Conservation (phyloP, 1,140 invertebrate genomes). For the Gryllus bimaculatus region DNA sequence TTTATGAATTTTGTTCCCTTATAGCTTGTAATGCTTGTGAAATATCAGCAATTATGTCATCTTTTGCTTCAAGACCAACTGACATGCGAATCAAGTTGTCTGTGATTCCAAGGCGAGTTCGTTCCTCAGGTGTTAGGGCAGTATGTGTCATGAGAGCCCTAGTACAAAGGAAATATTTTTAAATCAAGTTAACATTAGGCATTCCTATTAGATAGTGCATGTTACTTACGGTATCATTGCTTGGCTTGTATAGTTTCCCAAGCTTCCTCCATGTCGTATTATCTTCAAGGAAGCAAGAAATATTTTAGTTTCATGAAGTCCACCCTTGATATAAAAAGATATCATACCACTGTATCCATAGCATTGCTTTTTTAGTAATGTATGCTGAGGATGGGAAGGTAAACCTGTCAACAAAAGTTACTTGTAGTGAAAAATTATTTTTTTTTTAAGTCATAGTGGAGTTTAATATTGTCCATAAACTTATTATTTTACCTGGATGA, state of each 20-base stretch:
- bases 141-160: conserved; percentile 72
- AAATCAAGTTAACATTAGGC: no score
- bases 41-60: conserved; percentile 81
- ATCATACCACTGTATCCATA: conserved; percentile 54
- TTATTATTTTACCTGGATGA: conserved; percentile 29
- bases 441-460: not conserved
- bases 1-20: no score
- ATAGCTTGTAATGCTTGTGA: conserved; percentile 51
- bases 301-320: conserved; percentile 36
- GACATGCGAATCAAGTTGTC: conserved; percentile 84
- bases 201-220: conserved; percentile 41
- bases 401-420: conserved; percentile 47
- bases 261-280: conserved; percentile 84
- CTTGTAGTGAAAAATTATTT: not conserved
- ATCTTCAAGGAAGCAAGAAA: conserved; percentile 72
- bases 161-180: conserved; percentile 27
- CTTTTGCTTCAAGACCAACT: conserved; percentile 79
- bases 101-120: conserved; percentile 68
- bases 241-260: conserved; percentile 92
- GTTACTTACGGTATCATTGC: conserved; percentile 67
- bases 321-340: conserved; percentile 44
- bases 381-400: conserved; percentile 53
- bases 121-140: conserved; percentile 60
- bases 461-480: no score
- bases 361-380: conserved; percentile 47